Evolutionary conservation across 2,888 invertebrate genomes (phyloP).

Genomic region (Xylota sylvarum): DNA sequence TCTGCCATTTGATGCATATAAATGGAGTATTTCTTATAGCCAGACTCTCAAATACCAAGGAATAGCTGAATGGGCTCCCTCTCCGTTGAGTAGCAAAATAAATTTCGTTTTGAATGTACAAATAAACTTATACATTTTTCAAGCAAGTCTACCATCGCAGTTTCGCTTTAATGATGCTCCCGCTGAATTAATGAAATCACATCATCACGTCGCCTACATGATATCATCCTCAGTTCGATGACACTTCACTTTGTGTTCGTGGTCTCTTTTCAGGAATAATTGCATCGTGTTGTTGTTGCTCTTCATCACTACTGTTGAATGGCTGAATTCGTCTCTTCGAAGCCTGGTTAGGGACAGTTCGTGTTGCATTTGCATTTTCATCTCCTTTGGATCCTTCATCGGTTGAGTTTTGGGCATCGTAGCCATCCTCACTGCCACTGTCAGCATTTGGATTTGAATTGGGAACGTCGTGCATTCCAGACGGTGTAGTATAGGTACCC

Average conservation of each 20-base stretch:
- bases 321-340: conserved; percentile 53
- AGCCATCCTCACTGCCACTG: conserved; percentile 83
- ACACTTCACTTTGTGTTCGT: conserved; percentile 66
- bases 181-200: not conserved
- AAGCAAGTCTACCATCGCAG: too few relatives aligned
- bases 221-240: conserved; percentile 55
- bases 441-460: conserved; percentile 80
- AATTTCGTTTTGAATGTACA: too few relatives aligned
- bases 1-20: too few relatives aligned
- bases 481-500: conserved; percentile 85
- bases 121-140: too few relatives aligned
- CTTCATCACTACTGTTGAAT: conserved; percentile 64
- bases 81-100: too few relatives aligned
- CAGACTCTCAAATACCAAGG: too few relatives aligned
- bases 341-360: conserved; percentile 22
- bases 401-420: conserved; percentile 78
- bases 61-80: too few relatives aligned
- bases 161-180: not conserved
- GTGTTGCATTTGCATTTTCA: conserved; percentile 47
- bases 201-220: not conserved
- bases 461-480: conserved; percentile 80
- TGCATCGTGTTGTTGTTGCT: conserved; percentile 51
- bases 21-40: too few relatives aligned
- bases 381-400: conserved; percentile 62
- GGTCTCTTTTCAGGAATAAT: conserved; percentile 60